Evolutionary conservation across 1,140 invertebrate genomes (phyloP).

Genomic region (Phymastichus coffea): DNA sequence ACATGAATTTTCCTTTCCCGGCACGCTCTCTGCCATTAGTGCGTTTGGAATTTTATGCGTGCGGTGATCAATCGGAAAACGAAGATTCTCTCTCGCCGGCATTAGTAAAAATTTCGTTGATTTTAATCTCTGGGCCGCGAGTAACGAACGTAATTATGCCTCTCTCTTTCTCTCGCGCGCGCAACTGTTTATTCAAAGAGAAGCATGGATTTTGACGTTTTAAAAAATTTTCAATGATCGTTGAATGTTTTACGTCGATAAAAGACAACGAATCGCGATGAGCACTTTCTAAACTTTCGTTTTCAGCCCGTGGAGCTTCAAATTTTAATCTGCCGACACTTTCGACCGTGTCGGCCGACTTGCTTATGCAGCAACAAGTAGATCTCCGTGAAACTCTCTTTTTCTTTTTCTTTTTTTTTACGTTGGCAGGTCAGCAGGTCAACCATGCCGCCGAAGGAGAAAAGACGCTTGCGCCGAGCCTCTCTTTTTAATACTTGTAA

Average conservation of each 20-base stretch:
- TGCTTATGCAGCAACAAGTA: conserved; percentile 9
- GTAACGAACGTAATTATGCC: too few species aligned
- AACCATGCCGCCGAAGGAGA: conserved; percentile 26
- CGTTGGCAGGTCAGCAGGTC: conserved; percentile 25
- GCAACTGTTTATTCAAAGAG: too few species aligned
- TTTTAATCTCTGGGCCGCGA: too few species aligned
- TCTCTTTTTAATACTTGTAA: not conserved
- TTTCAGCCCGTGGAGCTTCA: not conserved
- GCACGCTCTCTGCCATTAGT: not conserved
- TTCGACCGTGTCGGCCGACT: not conserved
- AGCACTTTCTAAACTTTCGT: conserved; percentile 12
- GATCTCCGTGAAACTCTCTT: conserved; percentile 22
- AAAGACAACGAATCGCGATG: too few species aligned
- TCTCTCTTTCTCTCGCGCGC: too few species aligned
- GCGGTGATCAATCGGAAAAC: not conserved
- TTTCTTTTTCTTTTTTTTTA: too few species aligned
- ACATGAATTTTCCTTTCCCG: conserved; percentile 5
- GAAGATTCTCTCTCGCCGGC: not conserved
- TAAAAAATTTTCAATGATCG: too few species aligned
- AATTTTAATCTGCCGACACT: not conserved
- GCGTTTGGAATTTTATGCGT: not conserved
- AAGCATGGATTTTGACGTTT: too few species aligned
- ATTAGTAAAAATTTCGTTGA: too few species aligned
- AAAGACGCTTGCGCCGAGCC: too few species aligned
- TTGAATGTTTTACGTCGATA: too few species aligned